Evolutionary conservation across 2,113 vertebrate genomes (phyloP).

Genomic region (Hippoglossus stenolepis): DNA sequence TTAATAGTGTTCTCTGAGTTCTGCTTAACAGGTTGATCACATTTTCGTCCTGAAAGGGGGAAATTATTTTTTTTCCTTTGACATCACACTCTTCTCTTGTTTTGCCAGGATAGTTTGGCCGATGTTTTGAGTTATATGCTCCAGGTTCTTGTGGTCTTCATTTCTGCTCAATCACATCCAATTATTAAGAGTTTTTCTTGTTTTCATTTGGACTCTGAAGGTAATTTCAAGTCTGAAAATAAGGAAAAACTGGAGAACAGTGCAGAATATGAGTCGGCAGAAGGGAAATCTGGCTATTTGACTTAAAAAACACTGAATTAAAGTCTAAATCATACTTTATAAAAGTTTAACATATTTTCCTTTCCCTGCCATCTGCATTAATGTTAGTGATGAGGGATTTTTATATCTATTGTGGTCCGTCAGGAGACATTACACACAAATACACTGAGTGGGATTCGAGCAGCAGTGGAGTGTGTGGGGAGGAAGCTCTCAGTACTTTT

Average conservation of each 20-base stretch:
- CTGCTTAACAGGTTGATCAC: constrained; percentile 26
- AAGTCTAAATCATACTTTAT: too few species aligned
- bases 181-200: not conserved
- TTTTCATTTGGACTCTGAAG: not conserved
- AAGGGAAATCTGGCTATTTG: too few species aligned
- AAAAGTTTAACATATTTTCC: too few species aligned
- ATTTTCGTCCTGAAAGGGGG: not conserved
- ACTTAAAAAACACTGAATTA: too few species aligned
- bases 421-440: too few species aligned
- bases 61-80: not conserved
- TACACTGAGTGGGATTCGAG: too few species aligned
- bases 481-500: too few species aligned
- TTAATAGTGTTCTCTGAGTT: not conserved
- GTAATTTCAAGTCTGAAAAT: not conserved
- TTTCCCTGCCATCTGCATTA: too few species aligned
- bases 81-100: not conserved
- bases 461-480: too few species aligned
- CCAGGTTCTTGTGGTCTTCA: not conserved
- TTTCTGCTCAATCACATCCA: not conserved
- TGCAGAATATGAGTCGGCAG: too few species aligned
- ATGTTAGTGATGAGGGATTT: too few species aligned
- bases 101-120: constrained; percentile 2
- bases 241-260: not conserved
- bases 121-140: not conserved
- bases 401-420: too few species aligned